Percentiles rank a stretch among this genome's conserved stretches.
These are phyloP conservation scores for silkworm (Bombyx mori) DNA, from an alignment of 1,140 invertebrate genomes.

Conservation along the genomic window DNA sequence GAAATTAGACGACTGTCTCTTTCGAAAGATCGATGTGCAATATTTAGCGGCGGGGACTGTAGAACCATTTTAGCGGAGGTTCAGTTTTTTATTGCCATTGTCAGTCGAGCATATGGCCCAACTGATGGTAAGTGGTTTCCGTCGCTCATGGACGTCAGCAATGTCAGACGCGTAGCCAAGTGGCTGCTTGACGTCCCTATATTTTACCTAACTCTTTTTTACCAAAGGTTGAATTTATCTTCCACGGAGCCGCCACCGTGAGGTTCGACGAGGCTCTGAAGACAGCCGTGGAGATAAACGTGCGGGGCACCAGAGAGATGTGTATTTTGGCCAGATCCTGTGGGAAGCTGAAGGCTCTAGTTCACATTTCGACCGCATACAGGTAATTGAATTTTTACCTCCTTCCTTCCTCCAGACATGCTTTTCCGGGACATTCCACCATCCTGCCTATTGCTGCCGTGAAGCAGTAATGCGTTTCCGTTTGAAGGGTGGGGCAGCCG, in stretches of 20 bases:
- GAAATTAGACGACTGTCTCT: too few relatives aligned
- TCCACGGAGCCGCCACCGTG: constrained; percentile 78
- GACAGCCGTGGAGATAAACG: constrained; percentile 77
- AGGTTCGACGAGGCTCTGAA: constrained; percentile 77
- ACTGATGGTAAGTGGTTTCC: too few relatives aligned
- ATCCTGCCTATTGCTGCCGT: too few relatives aligned
- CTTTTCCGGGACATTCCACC: too few relatives aligned
- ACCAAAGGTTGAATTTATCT: constrained; percentile 72
- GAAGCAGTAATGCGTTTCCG: too few relatives aligned
- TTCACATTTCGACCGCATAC: constrained; percentile 81
- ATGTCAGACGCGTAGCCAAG: neutral
- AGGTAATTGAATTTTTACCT: constrained; percentile 23
- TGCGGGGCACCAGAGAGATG: constrained; percentile 74
- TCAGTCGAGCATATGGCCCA: too few relatives aligned
- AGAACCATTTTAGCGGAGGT: too few relatives aligned
- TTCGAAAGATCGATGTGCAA: too few relatives aligned
- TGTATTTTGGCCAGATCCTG: constrained; percentile 54
- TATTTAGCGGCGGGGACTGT: too few relatives aligned
- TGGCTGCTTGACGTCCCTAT: neutral
- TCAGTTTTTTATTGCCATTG: too few relatives aligned
- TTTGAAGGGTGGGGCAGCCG: too few relatives aligned
- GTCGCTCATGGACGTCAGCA: neutral
- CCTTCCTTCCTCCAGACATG: constrained; percentile 62
- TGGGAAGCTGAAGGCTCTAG: constrained; percentile 58
- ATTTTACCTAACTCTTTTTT: neutral